These are phyloP conservation scores for Lycia hirtaria DNA, from an alignment of 2,888 invertebrate species.

Conservation along the genomic window DNA sequence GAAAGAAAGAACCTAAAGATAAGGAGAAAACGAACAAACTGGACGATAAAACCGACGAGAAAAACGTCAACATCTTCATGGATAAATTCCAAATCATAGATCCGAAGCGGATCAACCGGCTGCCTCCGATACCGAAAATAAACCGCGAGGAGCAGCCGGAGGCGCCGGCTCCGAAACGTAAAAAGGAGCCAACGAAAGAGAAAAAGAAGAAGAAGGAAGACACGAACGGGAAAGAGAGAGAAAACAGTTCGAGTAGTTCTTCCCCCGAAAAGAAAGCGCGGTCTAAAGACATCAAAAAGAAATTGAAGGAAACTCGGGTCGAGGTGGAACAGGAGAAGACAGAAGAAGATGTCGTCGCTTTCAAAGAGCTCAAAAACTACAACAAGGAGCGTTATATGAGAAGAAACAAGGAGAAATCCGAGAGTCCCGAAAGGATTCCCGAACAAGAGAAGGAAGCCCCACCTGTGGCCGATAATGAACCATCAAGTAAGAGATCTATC, in stretches of 20 bases:
- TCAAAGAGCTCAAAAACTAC: conserved; percentile 85
- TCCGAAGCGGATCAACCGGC: conserved; percentile 64
- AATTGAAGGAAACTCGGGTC: conserved; percentile 33
- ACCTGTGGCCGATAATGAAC: conserved; percentile 49
- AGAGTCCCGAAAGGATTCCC: conserved; percentile 79
- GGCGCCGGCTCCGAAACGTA: conserved; percentile 42
- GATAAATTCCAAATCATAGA: conserved; percentile 59
- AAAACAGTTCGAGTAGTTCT: conserved; percentile 45
- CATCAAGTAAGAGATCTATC: conserved; percentile 82
- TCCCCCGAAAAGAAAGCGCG: conserved; percentile 57
- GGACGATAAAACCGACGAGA: conserved; percentile 17
- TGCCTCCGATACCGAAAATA: conserved; percentile 78
- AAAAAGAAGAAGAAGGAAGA: conserved; percentile 50
- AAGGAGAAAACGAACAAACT: background rate
- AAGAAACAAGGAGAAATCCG: conserved; percentile 86
- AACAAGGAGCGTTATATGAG: conserved; percentile 88
- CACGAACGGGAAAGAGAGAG: conserved; percentile 21
- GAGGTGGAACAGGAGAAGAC: conserved; percentile 44
- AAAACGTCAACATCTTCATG: conserved; percentile 46
- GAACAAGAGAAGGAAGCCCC: conserved; percentile 37
- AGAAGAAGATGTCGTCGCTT: conserved; percentile 63
- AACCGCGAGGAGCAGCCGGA: conserved; percentile 45
- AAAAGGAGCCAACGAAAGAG: conserved; percentile 47
- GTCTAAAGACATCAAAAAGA: conserved; percentile 22
- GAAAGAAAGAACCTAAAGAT: background rate